Evolutionary conservation across 2,797 vertebrate genomes (phyloP).

Genomic region (Oreochromis mossambicus): DNA sequence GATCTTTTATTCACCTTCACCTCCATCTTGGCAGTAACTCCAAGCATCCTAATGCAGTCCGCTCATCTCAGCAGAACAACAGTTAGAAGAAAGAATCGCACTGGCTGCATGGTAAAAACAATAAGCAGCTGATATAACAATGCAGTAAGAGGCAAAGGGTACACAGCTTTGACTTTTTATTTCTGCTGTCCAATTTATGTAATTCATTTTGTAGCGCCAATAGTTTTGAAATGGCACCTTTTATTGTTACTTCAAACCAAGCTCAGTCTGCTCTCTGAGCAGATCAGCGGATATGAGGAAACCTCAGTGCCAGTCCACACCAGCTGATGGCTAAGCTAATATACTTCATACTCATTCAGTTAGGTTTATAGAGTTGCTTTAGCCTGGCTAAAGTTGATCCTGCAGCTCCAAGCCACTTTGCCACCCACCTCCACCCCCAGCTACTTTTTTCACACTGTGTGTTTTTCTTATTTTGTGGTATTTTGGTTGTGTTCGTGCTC

Average conservation of each 20-base stretch:
- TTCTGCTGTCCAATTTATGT: background rate
- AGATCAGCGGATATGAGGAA: background rate
- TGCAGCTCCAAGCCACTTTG: background rate
- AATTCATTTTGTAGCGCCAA: background rate
- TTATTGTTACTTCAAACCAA: background rate
- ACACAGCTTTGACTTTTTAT: background rate
- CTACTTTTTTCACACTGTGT: background rate
- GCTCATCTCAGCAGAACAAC: background rate
- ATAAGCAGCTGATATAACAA: background rate
- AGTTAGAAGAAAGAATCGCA: background rate
- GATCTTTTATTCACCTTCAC: constrained; percentile 8
- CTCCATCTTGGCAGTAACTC: background rate
- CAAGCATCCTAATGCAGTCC: background rate
- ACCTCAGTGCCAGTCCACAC: background rate
- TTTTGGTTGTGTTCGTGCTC: background rate
- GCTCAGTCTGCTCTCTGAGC: background rate
- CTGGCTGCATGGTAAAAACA: background rate
- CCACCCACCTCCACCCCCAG: background rate
- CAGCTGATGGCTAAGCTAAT: background rate
- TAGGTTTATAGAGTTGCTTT: background rate
- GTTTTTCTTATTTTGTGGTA: background rate
- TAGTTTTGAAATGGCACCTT: background rate
- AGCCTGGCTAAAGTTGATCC: background rate
- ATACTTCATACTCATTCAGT: background rate
- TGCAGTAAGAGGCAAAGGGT: background rate